Evolutionary conservation across 1,140 invertebrate species (phyloP).

Genomic region (Ladona fulva): DNA sequence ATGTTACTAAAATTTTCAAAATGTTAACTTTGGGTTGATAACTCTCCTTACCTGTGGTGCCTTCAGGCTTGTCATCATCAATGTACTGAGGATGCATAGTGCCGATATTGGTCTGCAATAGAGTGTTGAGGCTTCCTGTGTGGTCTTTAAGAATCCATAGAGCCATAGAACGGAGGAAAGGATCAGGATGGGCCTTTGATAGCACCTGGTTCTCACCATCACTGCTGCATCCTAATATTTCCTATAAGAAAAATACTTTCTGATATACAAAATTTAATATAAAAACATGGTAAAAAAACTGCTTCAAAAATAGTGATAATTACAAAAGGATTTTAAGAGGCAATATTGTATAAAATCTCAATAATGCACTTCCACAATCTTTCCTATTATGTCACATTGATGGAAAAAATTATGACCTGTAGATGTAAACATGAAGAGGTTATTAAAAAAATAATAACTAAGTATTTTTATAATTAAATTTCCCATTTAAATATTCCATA

Average conservation of each 20-base stretch:
- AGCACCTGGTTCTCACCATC: constrained; percentile 61
- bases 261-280: background rate
- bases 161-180: constrained; percentile 95
- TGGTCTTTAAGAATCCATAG: constrained; percentile 94
- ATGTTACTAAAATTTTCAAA: too few species aligned
- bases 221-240: constrained; percentile 48
- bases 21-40: too few species aligned
- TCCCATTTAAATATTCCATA: too few species aligned
- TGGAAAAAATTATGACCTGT: background rate
- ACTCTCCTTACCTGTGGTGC: constrained; percentile 32
- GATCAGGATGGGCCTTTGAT: constrained; percentile 76
- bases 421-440: background rate
- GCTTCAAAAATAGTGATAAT: background rate
- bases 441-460: too few species aligned
- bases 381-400: background rate
- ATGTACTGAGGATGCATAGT: constrained; percentile 63
- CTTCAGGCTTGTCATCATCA: constrained; percentile 52
- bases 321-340: background rate
- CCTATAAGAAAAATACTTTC: background rate
- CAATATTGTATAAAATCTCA: background rate
- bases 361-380: background rate
- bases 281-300: background rate
- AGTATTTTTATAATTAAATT: too few species aligned
- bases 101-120: constrained; percentile 78
- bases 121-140: constrained; percentile 76